These are phyloP conservation scores for Carpatolechia fugitivella DNA, from an alignment of 2,888 invertebrate species.

Conservation along the genomic window DNA sequence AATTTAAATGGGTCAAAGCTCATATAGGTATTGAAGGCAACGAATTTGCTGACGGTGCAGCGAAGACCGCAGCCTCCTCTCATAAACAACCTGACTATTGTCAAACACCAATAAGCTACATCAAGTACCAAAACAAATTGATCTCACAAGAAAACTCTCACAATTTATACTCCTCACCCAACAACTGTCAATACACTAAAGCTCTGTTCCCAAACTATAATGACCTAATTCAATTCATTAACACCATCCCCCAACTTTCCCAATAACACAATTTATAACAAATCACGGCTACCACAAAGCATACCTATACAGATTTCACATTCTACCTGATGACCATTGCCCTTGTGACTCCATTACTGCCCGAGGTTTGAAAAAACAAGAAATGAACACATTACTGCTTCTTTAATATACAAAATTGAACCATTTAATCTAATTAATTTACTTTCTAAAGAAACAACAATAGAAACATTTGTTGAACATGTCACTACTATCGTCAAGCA, in stretches of 20 bases:
- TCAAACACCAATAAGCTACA: constrained; percentile 14
- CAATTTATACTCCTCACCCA: neutral
- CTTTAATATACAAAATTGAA: no score
- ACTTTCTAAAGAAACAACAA: no score
- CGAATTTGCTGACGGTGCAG: constrained; percentile 15
- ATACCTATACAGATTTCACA: constrained; percentile 17
- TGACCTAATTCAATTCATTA: neutral
- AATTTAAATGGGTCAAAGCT: neutral
- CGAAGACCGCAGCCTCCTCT: constrained; percentile 17
- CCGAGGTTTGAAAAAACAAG: constrained; percentile 9
- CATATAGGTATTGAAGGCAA: constrained; percentile 17
- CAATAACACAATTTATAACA: constrained; percentile 12
- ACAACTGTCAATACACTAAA: constrained; percentile 5
- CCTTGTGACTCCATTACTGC: constrained; percentile 12
- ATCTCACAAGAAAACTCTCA: neutral
- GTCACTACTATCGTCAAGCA: no score
- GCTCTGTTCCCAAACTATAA: neutral
- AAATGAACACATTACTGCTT: no score
- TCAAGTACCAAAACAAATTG: constrained; percentile 2
- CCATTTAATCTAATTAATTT: no score
- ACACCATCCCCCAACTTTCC: constrained; percentile 3
- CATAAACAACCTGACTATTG: constrained; percentile 4
- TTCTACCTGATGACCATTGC: constrained; percentile 6
- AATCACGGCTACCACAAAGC: constrained; percentile 18
- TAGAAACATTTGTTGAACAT: no score